phyloP scores from a whole-genome alignment of 2,113 vertebrate species.

The Sitta europaea region DNA sequence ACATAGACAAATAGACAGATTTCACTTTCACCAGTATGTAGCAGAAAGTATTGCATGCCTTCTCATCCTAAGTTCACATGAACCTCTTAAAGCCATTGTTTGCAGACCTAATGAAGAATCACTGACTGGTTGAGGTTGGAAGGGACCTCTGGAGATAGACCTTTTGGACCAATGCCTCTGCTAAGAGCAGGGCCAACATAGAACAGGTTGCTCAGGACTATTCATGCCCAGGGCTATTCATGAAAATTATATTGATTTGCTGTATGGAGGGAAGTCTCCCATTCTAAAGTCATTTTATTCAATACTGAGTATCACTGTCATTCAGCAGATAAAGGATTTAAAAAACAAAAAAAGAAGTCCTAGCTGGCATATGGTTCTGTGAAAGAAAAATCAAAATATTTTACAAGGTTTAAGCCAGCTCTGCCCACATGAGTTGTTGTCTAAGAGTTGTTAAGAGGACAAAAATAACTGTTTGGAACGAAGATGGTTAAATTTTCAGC shows the following conservation, averaged over 20 bases:
- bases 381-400: not conserved
- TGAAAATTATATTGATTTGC: not conserved
- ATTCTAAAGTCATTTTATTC: not conserved
- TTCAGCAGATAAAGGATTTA: not conserved
- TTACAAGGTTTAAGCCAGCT: not conserved
- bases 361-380: not conserved
- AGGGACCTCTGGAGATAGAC: not conserved
- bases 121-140: not conserved
- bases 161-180: not conserved
- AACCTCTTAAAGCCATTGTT: not conserved
- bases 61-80: not conserved
- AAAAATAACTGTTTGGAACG: not conserved
- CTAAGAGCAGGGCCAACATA: not conserved
- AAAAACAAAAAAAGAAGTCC: not conserved
- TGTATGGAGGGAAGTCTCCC: not conserved
- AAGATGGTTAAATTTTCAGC: not conserved
- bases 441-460: not conserved
- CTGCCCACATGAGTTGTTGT: not conserved
- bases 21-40: not conserved
- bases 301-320: not conserved
- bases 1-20: not conserved
- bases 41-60: not conserved
- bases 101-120: not conserved
- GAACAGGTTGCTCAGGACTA: not conserved
- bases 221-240: not conserved